Conservation (phyloP, 2,113 vertebrate species). For the Psittacus erithacus region DNA sequence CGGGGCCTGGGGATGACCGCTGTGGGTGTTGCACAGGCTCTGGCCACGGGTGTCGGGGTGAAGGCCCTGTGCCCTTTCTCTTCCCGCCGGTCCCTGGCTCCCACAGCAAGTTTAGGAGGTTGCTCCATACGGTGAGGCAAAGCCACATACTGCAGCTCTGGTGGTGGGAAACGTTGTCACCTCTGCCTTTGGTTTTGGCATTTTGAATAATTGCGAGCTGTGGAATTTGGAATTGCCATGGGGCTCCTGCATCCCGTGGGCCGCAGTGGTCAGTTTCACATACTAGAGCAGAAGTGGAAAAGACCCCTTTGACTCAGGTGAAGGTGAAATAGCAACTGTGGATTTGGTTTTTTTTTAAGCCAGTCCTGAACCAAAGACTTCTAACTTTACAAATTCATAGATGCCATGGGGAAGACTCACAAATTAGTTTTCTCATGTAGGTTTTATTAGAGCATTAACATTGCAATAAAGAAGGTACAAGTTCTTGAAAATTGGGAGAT, state of each 20-base stretch:
- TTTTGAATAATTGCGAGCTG: background rate
- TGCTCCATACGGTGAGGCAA: accelerated
- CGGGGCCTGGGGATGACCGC: background rate
- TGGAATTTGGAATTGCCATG: background rate
- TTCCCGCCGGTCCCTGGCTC: background rate
- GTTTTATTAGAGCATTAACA: background rate
- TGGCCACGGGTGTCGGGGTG: background rate
- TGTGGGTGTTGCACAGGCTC: background rate
- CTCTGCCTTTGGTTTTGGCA: background rate
- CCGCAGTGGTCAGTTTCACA: accelerated
- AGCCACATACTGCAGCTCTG: background rate
- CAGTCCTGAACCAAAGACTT: background rate
- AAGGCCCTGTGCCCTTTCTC: background rate
- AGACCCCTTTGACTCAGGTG: background rate
- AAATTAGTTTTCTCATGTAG: background rate
- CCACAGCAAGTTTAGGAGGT: background rate
- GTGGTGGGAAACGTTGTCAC: accelerated
- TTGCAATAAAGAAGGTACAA: accelerated
- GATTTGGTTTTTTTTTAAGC: background rate
- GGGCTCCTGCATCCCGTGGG: background rate
- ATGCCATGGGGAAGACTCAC: background rate
- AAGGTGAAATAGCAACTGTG: background rate
- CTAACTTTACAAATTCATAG: background rate
- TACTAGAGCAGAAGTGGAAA: background rate
- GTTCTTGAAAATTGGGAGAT: background rate